These are phyloP conservation scores for Streptopelia turtur DNA, from an alignment of 2,797 vertebrate species.

Conservation along the genomic window DNA sequence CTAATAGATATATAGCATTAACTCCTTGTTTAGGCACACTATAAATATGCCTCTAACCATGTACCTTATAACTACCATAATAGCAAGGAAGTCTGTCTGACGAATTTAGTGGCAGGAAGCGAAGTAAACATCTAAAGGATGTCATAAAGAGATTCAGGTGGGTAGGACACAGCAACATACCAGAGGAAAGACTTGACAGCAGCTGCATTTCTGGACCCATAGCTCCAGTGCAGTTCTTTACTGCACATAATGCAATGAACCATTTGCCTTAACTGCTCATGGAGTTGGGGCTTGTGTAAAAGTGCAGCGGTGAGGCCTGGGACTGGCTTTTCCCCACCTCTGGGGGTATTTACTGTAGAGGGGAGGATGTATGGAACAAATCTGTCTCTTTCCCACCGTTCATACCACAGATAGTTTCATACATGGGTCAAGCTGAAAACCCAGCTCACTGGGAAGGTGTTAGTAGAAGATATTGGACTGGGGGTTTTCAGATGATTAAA, in stretches of 20 bases:
- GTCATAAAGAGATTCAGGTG: slow-evolving; percentile 38
- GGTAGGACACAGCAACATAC: slow-evolving; percentile 3
- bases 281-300: neutral
- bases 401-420: neutral
- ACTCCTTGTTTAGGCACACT: neutral
- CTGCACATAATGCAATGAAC: neutral
- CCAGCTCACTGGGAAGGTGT: neutral
- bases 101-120: slow-evolving; percentile 43
- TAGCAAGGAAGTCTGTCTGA: slow-evolving; percentile 43
- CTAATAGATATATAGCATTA: neutral
- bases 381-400: neutral
- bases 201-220: neutral
- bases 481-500: neutral
- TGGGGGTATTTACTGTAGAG: neutral
- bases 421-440: neutral
- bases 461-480: neutral
- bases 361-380: neutral
- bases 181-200: neutral
- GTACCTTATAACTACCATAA: slow-evolving; percentile 27
- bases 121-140: slow-evolving; percentile 51
- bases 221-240: neutral
- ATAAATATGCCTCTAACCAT: neutral
- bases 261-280: neutral
- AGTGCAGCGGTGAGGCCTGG: neutral
- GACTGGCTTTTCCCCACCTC: neutral